Base-by-base conservation (phyloP, 2,113 vertebrate species). In the Festucalex cinctus region DNA sequence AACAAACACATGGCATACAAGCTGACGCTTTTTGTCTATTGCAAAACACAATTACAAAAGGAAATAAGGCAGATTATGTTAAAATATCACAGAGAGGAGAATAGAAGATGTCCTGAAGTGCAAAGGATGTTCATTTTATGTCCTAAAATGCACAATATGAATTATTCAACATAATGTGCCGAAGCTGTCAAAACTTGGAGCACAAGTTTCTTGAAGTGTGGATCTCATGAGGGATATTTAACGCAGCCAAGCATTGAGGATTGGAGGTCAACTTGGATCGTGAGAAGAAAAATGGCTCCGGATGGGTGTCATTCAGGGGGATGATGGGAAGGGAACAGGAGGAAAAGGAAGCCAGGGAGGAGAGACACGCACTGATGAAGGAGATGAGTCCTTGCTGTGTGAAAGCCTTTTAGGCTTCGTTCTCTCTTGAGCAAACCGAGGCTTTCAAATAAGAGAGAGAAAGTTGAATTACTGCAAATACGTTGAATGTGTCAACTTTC, bases 341-440 rank as follows among this genome's bases (percentile, higher is more conserved):
- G 60, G 26, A 14, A 53, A 62, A 48, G 39, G 46, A 48, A 37
- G 44, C 37, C 12, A 46, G 19, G 32, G 24, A 32, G 26, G 32
- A 71, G 62, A 58, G 68, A 77, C 69, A 65, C 57, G 68, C 65
- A 83, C 78, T 53, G 65, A 82, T 68, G 64, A 66, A 73, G 66
- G 63, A 66, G 68, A 69, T 41, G 76, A 83, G 60, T 49, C 22
- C 1, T 28, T 80, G 49, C 71, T 76, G 67, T 70, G 54, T 69
- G 74, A 73, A 65, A 77, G 54, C 71, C 70, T 78, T 84, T 85
- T 78, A 80, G 76, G 61, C 59, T 75, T 68, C 62, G 74, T 56
- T 61, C 54, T 77, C 80, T 76, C 84, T 46, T 62, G 80, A 83
- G 81, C 69, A 64, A 73, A 61, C 62, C 80, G 73, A 86, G 66